Evolutionary conservation across 1,140 invertebrate species (phyloP).

Genomic region (Sitobion miscanthi): DNA sequence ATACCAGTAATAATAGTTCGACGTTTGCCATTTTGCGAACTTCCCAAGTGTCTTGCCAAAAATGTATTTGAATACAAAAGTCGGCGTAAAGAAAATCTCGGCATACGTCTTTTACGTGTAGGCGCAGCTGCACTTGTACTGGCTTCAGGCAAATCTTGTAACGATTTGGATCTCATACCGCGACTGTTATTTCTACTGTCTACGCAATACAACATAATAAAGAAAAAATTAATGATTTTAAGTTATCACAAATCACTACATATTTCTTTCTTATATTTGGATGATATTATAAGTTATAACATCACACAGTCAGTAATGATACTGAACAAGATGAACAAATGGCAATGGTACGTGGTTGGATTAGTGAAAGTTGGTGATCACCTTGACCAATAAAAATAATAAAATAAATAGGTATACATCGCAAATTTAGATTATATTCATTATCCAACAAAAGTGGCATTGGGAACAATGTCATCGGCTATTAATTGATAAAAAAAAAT

Average conservation of each 20-base stretch:
- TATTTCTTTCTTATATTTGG: constrained; percentile 53
- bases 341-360: constrained; percentile 30
- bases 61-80: constrained; percentile 66
- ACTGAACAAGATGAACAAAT: constrained; percentile 46
- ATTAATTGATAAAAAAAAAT: constrained; percentile 34
- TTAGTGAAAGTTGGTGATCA: constrained; percentile 55
- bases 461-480: constrained; percentile 50
- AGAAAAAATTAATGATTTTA: constrained; percentile 54
- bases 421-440: constrained; percentile 53
- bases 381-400: constrained; percentile 56
- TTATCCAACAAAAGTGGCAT: constrained; percentile 45
- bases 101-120: constrained; percentile 58
- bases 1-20: constrained; percentile 49
- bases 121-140: constrained; percentile 37
- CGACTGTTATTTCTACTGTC: constrained; percentile 29
- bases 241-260: constrained; percentile 34
- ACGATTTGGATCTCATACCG: constrained; percentile 49
- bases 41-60: constrained; percentile 63
- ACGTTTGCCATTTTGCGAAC: constrained; percentile 56
- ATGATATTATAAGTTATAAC: constrained; percentile 4
- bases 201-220: constrained; percentile 44
- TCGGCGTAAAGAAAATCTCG: constrained; percentile 66
- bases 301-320: constrained; percentile 27
- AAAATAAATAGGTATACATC: constrained; percentile 38
- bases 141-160: constrained; percentile 54